Evolutionary conservation across 2,797 vertebrate species (phyloP).

Genomic region (Lutjanus argentimaculatus): DNA sequence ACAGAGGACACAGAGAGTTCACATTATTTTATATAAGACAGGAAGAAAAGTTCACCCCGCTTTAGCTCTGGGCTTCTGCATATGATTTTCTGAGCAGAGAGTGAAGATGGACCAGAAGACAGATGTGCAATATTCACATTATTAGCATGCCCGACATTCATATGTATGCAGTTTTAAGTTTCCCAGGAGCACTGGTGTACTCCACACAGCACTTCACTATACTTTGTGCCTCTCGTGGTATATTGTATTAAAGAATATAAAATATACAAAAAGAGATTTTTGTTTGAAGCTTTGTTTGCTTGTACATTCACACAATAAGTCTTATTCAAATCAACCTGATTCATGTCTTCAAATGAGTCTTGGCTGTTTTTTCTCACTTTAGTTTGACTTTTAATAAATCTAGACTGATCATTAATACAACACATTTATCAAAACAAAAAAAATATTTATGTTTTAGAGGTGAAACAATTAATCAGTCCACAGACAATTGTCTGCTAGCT

Average conservation of each 20-base stretch:
- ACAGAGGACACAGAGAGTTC: slow-evolving; percentile 8
- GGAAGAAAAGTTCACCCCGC: background rate
- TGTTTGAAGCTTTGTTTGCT: background rate
- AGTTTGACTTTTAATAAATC: slow-evolving; percentile 1
- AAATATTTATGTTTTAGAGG: background rate
- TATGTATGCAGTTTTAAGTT: slow-evolving; percentile 32
- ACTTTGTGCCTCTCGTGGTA: background rate
- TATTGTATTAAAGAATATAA: slow-evolving; percentile 19
- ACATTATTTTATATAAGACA: slow-evolving; percentile 23
- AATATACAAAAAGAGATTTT: background rate
- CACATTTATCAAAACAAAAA: background rate
- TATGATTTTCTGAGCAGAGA: slow-evolving; percentile 40
- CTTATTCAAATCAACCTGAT: slow-evolving; percentile 6
- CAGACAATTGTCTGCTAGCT: background rate
- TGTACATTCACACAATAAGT: background rate
- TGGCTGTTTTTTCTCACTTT: background rate
- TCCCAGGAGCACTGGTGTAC: slow-evolving; percentile 15
- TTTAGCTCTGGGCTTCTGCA: slow-evolving; percentile 28
- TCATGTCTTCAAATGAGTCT: background rate
- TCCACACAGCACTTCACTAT: slow-evolving; percentile 9
- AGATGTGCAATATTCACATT: slow-evolving; percentile 32
- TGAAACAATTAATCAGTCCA: background rate
- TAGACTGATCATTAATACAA: background rate
- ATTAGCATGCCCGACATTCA: slow-evolving; percentile 39
- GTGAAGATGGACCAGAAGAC: slow-evolving; percentile 28